Evolutionary conservation across 2,888 invertebrate species (phyloP), one percentile per base, ranked within the genome.

Genomic region (Acleris holmiana): DNA sequence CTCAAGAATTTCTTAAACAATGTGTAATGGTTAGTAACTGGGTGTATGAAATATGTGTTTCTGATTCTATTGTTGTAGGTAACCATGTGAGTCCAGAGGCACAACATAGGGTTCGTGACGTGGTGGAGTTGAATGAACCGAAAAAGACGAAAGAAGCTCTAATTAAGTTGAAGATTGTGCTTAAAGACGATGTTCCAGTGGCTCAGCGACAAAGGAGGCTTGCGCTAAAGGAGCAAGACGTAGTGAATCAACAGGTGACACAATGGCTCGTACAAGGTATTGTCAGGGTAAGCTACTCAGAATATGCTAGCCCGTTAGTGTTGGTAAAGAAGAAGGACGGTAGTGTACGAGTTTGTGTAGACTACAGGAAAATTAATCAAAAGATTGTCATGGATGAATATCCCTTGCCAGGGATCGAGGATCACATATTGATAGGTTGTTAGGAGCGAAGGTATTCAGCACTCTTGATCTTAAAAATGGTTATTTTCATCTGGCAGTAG

Each of bases 391-490:
- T 71, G 58, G 79, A 79, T 51, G 50, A 71, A 23, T 82, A 75
- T 62, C 84, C 81, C 2, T 68, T 84, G n/a, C 80, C 83, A 5
- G 44, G 81, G 10, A 80, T 83, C 15, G 81, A 85, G 55, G 79
- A 81, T 60, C n/a, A n/a, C 70, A 73, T 13, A 58, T 85, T 7
- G 82, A 19, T 77, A 82, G 72, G 81, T 83, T 88, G 70, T 73
- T n/a, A n/a, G n/a, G n/a, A n/a, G n/a, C n/a, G n/a, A n/a, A n/a
- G n/a, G n/a, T n/a, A n/a, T n/a, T n/a, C n/a, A n/a, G n/a, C n/a
- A n/a, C n/a, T n/a, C n/a, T n/a, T n/a, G n/a, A n/a, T 80, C n/a
- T n/a, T n/a, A n/a, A n/a, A n/a, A n/a, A n/a, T 68, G 79, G 76
- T 44, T 83, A 79, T 68, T 78, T 82, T 35, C 83, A 84, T 68